These are phyloP conservation scores for Pardalotus punctatus DNA, from an alignment of 2,113 vertebrate species.

Conservation along the genomic window DNA sequence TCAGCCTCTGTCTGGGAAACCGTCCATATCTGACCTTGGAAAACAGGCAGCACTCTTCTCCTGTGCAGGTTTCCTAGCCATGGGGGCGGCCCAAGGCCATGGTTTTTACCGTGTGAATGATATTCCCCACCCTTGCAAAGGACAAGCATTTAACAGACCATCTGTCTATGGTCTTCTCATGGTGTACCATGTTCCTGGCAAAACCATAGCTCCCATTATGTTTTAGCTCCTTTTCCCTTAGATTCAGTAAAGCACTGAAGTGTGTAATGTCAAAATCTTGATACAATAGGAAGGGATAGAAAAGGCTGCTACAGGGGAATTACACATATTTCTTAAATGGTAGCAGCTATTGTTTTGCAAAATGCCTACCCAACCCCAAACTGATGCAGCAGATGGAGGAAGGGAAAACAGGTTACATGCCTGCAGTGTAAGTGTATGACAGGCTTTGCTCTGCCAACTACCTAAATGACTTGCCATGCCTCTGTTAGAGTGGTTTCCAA, in stretches of 20 bases:
- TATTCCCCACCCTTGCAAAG: background rate
- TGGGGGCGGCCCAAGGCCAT: background rate
- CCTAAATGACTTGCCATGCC: conserved; percentile 42
- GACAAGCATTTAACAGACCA: background rate
- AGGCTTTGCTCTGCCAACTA: conserved; percentile 47
- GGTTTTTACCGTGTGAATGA: background rate
- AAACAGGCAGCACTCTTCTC: background rate
- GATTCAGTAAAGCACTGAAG: background rate
- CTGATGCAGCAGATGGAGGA: conserved; percentile 54
- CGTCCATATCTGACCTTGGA: background rate
- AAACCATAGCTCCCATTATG: background rate
- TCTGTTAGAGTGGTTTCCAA: conserved; percentile 14
- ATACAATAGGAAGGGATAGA: background rate
- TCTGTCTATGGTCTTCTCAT: conserved; percentile 20
- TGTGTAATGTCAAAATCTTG: background rate
- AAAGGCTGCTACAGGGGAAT: background rate
- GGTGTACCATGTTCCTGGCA: background rate
- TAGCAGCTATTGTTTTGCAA: background rate
- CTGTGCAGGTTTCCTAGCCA: background rate
- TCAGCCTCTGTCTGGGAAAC: background rate
- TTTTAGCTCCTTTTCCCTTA: background rate
- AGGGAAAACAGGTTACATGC: conserved; percentile 46
- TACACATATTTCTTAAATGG: background rate
- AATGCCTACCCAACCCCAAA: conserved; percentile 4
- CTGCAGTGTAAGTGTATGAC: conserved; percentile 50